phyloP scores from a whole-genome alignment of 2,888 invertebrate genomes.

The Cenopis cana region DNA sequence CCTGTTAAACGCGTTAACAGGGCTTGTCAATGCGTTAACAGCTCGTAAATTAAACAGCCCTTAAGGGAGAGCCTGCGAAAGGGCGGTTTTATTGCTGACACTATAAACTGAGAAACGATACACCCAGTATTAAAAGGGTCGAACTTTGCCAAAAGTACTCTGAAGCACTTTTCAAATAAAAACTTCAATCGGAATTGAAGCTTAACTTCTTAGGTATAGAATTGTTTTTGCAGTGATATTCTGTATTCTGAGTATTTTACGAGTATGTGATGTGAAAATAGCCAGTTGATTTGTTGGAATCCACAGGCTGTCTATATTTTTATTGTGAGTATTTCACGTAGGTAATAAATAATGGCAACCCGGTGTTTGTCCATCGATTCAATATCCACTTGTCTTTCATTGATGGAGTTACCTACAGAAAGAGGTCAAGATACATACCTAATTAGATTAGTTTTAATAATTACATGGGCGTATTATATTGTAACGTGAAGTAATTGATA shows the following conservation, averaged over 20 bases:
- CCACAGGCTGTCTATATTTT: constrained; percentile 40
- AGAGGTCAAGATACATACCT: not conserved
- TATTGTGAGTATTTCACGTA: constrained; percentile 7
- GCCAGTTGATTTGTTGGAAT: constrained; percentile 24
- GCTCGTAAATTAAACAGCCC: constrained; percentile 66
- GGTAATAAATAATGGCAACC: not conserved
- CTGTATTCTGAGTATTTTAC: not conserved
- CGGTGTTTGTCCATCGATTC: not conserved
- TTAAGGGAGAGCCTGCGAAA: constrained; percentile 55
- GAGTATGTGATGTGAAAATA: constrained; percentile 9
- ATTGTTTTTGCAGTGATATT: not conserved
- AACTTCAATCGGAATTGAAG: not conserved
- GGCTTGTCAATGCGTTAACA: constrained; percentile 64
- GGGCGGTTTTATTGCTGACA: constrained; percentile 41
- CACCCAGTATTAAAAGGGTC: constrained; percentile 33
- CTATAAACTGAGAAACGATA: constrained; percentile 44
- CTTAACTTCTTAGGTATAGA: constrained; percentile 2
- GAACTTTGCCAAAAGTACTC: constrained; percentile 24
- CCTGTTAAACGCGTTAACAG: constrained; percentile 61
- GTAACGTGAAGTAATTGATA: too few relatives aligned
- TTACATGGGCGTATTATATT: too few relatives aligned
- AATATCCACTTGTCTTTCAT: not conserved
- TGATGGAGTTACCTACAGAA: not conserved
- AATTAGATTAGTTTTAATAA: too few relatives aligned
- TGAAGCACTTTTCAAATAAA: not conserved